Evolutionary conservation across 2,113 vertebrate species (phyloP), one percentile per base, ranked within the genome.

Genomic region (Actenoides hombroni): DNA sequence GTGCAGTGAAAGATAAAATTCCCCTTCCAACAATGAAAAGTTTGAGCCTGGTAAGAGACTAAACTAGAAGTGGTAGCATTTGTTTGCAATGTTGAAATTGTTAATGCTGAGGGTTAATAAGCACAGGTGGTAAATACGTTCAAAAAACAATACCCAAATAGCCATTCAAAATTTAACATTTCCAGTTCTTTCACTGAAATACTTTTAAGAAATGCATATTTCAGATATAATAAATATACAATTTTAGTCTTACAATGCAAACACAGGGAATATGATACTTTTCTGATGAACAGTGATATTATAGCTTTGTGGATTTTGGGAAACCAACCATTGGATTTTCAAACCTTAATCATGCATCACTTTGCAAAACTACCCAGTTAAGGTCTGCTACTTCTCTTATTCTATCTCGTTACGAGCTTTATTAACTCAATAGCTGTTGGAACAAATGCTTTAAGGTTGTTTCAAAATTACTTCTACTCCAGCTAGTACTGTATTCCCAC

Each of bases 101-200:
- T 85, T 92, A 95, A 95, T 18, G 24, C 23, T 86, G 71, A 95
- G 48, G 35, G 26, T 80, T 97, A 97, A 98, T 93, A 96, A 96
- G 51, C 46, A 97, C 94, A 95, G 79, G 74, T 94, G 70, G 44
- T 69, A 97, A 96, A 94, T 81, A 53, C 29, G 87, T 63, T 90
- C 2, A 51, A 85, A 71, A 94, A 94, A 87, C 71, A 95, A 90
- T 31, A 94, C 95, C 91, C 11, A 88, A 25, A 37, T 40, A 70
- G 5, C 29, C 31, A 86, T 93, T 92, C 68, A 93, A 96, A 95
- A 86, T 35, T 16, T 39, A 96, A 91, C 20, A 88, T 83, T 97
- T 94, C 74, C 5, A 5, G 12, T 92, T 60, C 28, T 68, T 69
- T 85, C 63, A 71, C 42, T 77, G 83, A 91, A 80, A 40, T 86